Conservation (phyloP, 2,797 vertebrate genomes). For the Typhlichthys eigenmanni region DNA sequence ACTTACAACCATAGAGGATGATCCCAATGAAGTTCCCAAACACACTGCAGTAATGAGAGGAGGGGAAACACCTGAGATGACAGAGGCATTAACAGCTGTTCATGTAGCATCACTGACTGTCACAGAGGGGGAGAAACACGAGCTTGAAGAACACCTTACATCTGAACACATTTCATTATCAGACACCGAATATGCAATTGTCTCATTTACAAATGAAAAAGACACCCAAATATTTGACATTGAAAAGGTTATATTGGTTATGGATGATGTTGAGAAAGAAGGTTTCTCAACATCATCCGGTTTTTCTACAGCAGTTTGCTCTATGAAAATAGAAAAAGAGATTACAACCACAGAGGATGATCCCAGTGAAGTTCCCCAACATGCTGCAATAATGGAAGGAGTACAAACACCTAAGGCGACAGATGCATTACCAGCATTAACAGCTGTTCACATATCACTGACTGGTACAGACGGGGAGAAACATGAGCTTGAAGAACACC, state of each 20-base stretch:
- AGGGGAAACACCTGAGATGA: not conserved
- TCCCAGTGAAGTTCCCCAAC: not conserved
- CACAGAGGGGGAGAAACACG: conserved; percentile 9
- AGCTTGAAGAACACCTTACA: conserved; percentile 1
- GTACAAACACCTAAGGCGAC: conserved; percentile 8
- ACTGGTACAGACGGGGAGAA: conserved; percentile 19
- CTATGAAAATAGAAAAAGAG: not conserved
- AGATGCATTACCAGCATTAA: conserved; percentile 18
- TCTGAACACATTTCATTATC: not conserved
- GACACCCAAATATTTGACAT: too few species aligned
- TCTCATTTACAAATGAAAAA: not conserved
- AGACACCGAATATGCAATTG: not conserved
- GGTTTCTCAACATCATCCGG: too few species aligned
- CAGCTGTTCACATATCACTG: conserved; percentile 21
- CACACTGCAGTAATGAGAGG: not conserved
- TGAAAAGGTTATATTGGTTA: not conserved
- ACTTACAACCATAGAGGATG: not conserved
- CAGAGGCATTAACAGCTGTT: conserved; percentile 15
- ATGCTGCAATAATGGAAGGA: not conserved
- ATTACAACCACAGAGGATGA: not conserved
- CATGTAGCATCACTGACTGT: conserved; percentile 17
- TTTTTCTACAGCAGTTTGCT: too few species aligned
- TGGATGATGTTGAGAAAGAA: not conserved
- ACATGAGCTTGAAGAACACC: conserved; percentile 7
- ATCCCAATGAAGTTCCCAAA: not conserved